A percentile compares a stretch with the other conserved stretches of the same genome.
Evolutionary conservation across 2,888 invertebrate species (phyloP).

Genomic region (Meteorus colon): DNA sequence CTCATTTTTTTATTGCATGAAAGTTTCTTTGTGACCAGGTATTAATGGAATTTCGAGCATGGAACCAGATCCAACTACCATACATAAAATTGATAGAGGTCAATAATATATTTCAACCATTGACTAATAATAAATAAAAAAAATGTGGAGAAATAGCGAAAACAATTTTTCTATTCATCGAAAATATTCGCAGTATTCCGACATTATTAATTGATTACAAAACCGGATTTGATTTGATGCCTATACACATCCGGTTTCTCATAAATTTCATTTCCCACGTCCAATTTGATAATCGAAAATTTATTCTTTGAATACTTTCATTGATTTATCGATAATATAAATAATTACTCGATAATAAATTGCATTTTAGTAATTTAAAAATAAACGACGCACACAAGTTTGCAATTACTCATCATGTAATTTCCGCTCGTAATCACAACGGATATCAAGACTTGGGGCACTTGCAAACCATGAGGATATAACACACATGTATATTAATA

Average conservation of each 20-base stretch:
- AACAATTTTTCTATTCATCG: too few species aligned
- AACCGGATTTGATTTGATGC: neutral
- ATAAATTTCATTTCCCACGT: conserved; percentile 5
- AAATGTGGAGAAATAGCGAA: too few species aligned
- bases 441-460: conserved; percentile 31
- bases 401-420: conserved; percentile 37
- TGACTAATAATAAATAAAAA: too few species aligned
- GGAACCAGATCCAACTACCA: too few species aligned
- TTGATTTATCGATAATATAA: neutral
- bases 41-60: too few species aligned
- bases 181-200: neutral
- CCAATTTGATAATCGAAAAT: neutral
- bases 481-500: neutral
- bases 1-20: neutral
- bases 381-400: neutral
- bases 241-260: conserved; percentile 9
- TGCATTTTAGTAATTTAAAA: neutral
- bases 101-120: too few species aligned
- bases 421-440: conserved; percentile 33
- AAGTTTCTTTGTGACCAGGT: too few species aligned
- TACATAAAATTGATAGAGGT: too few species aligned
- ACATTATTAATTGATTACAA: conserved; percentile 24
- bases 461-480: neutral
- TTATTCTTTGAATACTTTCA: neutral
- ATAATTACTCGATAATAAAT: conserved; percentile 9